Percentiles rank a stretch among this genome's conserved stretches.
phyloP scores from a whole-genome alignment of 2,797 vertebrate genomes.

The Gila robusta region DNA sequence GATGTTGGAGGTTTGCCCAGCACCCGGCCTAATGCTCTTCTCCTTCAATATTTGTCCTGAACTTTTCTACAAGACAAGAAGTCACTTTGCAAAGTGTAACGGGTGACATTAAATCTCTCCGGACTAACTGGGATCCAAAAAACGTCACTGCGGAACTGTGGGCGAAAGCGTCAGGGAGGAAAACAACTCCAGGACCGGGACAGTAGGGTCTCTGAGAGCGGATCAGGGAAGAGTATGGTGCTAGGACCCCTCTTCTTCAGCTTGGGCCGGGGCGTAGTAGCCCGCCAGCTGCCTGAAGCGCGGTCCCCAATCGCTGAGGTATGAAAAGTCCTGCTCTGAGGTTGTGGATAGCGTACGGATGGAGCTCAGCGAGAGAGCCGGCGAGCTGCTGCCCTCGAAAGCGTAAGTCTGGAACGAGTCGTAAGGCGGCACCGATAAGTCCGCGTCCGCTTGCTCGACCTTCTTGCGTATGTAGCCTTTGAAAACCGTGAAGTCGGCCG shows the following conservation, averaged over 20 bases:
- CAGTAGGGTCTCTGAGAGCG: constrained; percentile 28
- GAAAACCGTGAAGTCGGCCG: constrained; percentile 91
- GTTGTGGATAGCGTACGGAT: constrained; percentile 92
- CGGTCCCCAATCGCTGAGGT: constrained; percentile 94
- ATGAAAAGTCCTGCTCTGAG: constrained; percentile 98
- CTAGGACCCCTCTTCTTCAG: constrained; percentile 91
- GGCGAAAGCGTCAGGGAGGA: constrained; percentile 44
- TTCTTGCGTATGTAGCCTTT: constrained; percentile 96
- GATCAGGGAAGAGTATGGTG: constrained; percentile 68
- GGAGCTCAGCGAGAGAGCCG: constrained; percentile 93
- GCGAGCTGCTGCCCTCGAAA: constrained; percentile 92
- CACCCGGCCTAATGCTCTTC: constrained; percentile 11
- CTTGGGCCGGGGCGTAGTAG: constrained; percentile 88
- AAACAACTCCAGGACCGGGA: constrained; percentile 63
- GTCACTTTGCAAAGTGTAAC: constrained; percentile 34
- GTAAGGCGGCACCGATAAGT: constrained; percentile 94
- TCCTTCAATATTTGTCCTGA: constrained; percentile 28
- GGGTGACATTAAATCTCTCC: constrained; percentile 41
- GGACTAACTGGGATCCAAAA: constrained; percentile 38
- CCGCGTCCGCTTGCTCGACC: constrained; percentile 93
- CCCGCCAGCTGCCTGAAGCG: constrained; percentile 95
- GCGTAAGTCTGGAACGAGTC: constrained; percentile 99
- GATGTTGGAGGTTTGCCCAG: constrained; percentile 44
- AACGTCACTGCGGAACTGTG: constrained; percentile 23
- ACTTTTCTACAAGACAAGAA: constrained; percentile 40